Evolutionary conservation across 2,797 vertebrate species (phyloP).

Genomic region (Anabacerthia variegaticeps): DNA sequence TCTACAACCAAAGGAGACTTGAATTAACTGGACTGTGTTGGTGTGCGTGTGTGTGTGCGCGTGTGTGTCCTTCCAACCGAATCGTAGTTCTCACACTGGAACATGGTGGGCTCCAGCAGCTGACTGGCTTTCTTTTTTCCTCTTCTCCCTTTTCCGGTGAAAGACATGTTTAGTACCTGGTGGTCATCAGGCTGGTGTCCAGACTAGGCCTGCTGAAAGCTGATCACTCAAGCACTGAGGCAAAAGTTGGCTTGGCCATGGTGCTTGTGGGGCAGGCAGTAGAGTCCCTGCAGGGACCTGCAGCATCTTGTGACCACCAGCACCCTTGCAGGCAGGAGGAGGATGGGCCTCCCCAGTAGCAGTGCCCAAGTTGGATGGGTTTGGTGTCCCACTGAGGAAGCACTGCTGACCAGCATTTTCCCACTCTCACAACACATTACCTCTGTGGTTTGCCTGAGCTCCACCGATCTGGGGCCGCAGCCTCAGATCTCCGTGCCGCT

Average conservation of each 20-base stretch:
- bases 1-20: constrained; percentile 65
- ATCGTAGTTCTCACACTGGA: constrained; percentile 74
- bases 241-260: background rate
- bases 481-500: constrained; percentile 22
- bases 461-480: rapidly evolving
- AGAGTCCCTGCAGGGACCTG: constrained; percentile 2
- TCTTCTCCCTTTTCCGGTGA: constrained; percentile 8
- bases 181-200: background rate
- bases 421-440: constrained; percentile 52
- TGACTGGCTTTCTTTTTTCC: constrained; percentile 11
- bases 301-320: background rate
- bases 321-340: background rate
- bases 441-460: constrained; percentile 58
- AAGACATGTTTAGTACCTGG: background rate
- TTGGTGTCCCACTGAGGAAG: constrained; percentile 51
- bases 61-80: constrained; percentile 9
- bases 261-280: background rate
- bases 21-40: constrained; percentile 56
- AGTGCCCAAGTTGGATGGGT: constrained; percentile 32
- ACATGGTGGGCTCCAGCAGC: constrained; percentile 39
- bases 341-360: constrained; percentile 18
- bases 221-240: background rate
- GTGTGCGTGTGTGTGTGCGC: background rate
- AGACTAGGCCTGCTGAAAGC: background rate
- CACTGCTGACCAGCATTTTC: constrained; percentile 53